These are phyloP conservation scores for Cichladusa arquata DNA, from an alignment of 2,113 vertebrate genomes.

Conservation along the genomic window DNA sequence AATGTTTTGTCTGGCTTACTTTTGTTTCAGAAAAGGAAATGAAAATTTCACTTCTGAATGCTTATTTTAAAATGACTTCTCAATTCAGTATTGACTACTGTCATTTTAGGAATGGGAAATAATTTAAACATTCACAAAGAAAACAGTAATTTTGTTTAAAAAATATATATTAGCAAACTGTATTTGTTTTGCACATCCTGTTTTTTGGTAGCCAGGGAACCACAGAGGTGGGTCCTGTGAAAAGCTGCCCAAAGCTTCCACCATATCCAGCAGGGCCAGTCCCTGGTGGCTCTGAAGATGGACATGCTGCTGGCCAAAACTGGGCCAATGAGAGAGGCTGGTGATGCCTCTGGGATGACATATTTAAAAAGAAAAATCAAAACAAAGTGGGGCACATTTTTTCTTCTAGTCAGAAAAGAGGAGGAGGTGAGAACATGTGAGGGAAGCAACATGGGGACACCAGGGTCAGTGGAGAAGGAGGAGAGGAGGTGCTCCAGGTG, in stretches of 20 bases:
- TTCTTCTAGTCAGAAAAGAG: neutral
- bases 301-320: neutral
- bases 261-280: neutral
- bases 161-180: neutral
- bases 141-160: neutral
- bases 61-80: neutral
- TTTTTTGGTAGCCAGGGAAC: neutral
- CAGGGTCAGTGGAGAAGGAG: too few species aligned
- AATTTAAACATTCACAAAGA: neutral
- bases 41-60: neutral
- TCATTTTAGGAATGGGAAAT: neutral
- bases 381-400: neutral
- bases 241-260: neutral
- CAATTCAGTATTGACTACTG: neutral
- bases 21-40: neutral
- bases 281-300: neutral
- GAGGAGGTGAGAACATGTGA: neutral
- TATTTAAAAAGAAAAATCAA: neutral
- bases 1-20: neutral
- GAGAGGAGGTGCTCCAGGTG: too few species aligned
- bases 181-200: neutral
- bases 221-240: neutral
- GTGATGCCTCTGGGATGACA: fast-evolving
- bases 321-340: neutral
- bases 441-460: neutral